These are phyloP conservation scores for Sylvilagus floridanus DNA, from an alignment of 2,797 vertebrate species.

Conservation along the genomic window DNA sequence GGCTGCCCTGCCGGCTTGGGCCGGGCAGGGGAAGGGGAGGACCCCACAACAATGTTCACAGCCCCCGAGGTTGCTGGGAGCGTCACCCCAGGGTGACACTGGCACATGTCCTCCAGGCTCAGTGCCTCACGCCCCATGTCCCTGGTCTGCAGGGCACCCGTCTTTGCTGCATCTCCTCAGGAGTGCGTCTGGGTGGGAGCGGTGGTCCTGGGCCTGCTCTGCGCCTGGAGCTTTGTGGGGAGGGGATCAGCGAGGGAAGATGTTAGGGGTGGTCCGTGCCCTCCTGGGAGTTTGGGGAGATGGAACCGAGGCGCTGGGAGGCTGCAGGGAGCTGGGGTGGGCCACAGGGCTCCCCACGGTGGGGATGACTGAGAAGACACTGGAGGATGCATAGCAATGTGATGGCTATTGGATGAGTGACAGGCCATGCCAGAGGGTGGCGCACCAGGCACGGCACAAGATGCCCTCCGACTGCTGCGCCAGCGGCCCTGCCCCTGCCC, in stretches of 20 bases:
- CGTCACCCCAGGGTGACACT: neutral
- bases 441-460: no score
- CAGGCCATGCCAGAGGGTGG: no score
- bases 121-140: neutral
- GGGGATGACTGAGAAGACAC: fast-evolving
- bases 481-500: no score
- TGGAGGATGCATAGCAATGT: neutral
- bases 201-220: neutral
- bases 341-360: neutral
- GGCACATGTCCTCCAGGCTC: neutral
- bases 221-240: neutral
- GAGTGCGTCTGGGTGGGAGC: neutral
- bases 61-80: neutral
- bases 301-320: neutral
- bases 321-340: neutral
- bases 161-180: no score
- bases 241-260: neutral
- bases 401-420: neutral
- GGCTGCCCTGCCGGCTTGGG: neutral
- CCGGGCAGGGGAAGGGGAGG: no score
- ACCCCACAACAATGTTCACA: neutral
- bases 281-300: neutral
- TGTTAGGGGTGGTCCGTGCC: neutral
- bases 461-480: no score
- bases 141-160: no score